phyloP scores from a whole-genome alignment of 2,113 vertebrate genomes.

The Corythornis madagascariensis region DNA sequence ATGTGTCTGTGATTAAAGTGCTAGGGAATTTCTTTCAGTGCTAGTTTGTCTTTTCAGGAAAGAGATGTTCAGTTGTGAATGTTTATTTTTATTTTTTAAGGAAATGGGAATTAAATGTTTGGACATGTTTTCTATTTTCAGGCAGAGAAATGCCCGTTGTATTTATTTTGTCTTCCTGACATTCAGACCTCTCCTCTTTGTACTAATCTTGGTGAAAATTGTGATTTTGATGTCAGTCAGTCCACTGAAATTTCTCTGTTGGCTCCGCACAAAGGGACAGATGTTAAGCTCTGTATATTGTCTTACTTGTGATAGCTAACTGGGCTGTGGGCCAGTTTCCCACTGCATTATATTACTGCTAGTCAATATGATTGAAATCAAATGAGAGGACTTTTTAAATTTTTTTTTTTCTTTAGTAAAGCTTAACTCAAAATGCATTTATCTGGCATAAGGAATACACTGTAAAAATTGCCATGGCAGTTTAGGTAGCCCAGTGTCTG shows the following conservation, averaged over 20 bases:
- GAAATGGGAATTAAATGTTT: neutral
- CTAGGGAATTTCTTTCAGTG: neutral
- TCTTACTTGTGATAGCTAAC: neutral
- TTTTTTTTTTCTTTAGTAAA: neutral
- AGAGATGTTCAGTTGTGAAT: neutral
- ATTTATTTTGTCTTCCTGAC: neutral
- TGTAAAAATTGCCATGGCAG: neutral
- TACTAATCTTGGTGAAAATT: neutral
- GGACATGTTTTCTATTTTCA: neutral
- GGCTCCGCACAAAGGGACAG: too few relatives aligned
- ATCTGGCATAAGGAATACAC: neutral
- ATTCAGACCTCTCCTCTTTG: neutral
- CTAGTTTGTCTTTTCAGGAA: neutral
- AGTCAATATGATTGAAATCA: neutral
- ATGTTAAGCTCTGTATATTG: neutral
- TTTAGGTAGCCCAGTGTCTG: neutral
- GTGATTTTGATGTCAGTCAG: neutral
- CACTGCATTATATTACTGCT: neutral
- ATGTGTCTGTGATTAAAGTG: neutral
- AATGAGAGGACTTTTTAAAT: neutral
- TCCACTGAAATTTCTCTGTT: neutral
- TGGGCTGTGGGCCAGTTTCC: neutral
- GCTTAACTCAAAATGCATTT: neutral
- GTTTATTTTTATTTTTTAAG: neutral
- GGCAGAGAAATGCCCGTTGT: neutral